phyloP scores from a whole-genome alignment of 2,113 vertebrate genomes.

The Sprattus sprattus region DNA sequence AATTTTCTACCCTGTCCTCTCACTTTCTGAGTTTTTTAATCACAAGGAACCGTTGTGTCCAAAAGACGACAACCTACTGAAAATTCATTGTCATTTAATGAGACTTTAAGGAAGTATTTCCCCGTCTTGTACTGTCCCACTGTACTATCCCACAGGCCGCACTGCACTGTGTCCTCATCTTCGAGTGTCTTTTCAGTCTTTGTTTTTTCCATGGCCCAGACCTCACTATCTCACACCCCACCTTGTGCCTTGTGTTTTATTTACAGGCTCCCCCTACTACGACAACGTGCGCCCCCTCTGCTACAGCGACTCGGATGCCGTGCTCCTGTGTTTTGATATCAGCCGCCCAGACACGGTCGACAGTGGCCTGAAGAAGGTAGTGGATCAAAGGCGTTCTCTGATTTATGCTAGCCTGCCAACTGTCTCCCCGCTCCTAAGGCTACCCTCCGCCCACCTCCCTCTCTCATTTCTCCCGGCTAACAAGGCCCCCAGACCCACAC shows the following conservation, averaged over 20 bases:
- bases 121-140: background rate
- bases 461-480: background rate
- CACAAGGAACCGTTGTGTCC: background rate
- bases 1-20: background rate
- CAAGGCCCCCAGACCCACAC: background rate
- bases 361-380: slow-evolving; percentile 89
- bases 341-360: slow-evolving; percentile 91
- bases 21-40: background rate
- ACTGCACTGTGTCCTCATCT: background rate
- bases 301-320: slow-evolving; percentile 94
- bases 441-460: background rate
- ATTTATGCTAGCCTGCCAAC: background rate
- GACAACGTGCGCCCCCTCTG: slow-evolving; percentile 95
- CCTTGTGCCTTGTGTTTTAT: background rate
- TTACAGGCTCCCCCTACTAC: slow-evolving; percentile 90
- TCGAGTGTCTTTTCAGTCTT: background rate
- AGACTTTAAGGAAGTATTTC: background rate
- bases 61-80: background rate
- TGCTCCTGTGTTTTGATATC: slow-evolving; percentile 93
- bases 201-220: background rate
- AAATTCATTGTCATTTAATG: background rate
- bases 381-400: background rate
- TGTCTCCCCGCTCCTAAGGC: background rate
- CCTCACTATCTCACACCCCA: background rate
- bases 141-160: background rate